These are phyloP conservation scores for Semicossyphus pulcher DNA, from an alignment of 2,113 vertebrate species.

Conservation along the genomic window DNA sequence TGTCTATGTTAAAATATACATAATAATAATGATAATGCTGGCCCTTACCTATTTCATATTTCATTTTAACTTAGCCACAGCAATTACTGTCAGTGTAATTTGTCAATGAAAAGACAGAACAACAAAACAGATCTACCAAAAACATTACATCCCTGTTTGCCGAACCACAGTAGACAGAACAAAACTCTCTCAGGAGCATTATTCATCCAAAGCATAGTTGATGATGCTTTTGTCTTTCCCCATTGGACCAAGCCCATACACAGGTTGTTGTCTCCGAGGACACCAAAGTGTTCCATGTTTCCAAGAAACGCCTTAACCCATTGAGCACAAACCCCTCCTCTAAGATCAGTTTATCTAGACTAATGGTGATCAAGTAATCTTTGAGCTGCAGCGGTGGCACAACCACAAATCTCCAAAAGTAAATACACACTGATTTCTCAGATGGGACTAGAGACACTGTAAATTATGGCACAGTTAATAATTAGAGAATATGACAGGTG, in stretches of 20 bases:
- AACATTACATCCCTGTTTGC: slow-evolving; percentile 37
- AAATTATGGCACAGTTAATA: slow-evolving; percentile 7
- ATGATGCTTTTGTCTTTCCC: slow-evolving; percentile 51
- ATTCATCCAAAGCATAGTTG: slow-evolving; percentile 31
- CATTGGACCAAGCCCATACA: slow-evolving; percentile 22
- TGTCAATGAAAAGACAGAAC: not conserved
- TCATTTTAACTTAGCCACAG: not conserved
- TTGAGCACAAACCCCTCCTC: slow-evolving; percentile 68
- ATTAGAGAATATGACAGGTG: not conserved
- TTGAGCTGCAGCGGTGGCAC: slow-evolving; percentile 11
- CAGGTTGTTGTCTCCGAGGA: slow-evolving; percentile 66
- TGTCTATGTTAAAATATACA: not conserved
- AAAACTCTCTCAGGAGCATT: slow-evolving; percentile 33
- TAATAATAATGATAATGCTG: not conserved
- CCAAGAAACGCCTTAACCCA: slow-evolving; percentile 81
- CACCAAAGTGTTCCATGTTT: slow-evolving; percentile 81
- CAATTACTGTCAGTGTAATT: not conserved
- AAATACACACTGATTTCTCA: slow-evolving; percentile 33
- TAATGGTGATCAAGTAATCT: slow-evolving; percentile 47
- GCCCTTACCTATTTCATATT: not conserved
- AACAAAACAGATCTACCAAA: slow-evolving; percentile 34
- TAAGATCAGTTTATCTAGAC: slow-evolving; percentile 56
- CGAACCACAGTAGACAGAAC: slow-evolving; percentile 2
- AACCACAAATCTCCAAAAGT: slow-evolving; percentile 32
- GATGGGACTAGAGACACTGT: slow-evolving; percentile 1